Conservation (phyloP, 2,113 vertebrate genomes). For the Jaculus jaculus region DNA sequence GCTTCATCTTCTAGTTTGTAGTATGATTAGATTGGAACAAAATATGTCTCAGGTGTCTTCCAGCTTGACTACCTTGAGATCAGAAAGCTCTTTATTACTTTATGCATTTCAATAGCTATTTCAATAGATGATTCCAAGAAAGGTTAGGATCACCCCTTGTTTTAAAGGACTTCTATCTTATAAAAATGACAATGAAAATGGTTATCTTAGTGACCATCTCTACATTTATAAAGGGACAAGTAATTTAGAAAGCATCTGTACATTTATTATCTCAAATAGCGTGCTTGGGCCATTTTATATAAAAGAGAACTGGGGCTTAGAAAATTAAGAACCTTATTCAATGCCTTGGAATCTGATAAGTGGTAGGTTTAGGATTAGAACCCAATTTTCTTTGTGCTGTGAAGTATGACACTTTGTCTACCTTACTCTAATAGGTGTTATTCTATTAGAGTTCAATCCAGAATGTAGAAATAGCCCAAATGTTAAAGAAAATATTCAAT, state of each 20-base stretch:
- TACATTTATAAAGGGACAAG: not conserved
- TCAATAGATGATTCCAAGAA: not conserved
- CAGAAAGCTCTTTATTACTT: not conserved
- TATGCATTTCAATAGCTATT: not conserved
- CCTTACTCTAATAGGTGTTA: not conserved
- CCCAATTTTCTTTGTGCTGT: not conserved
- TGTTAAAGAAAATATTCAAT: not conserved
- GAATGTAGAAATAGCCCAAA: not conserved
- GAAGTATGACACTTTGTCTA: not conserved
- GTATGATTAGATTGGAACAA: not conserved
- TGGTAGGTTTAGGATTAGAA: not conserved
- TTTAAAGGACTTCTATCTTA: conserved; percentile 4
- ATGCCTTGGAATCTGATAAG: not conserved
- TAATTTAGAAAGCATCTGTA: not conserved
- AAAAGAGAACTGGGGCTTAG: not conserved
- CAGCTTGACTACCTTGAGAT: not conserved
- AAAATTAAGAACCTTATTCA: conserved; percentile 3
- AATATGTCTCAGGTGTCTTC: not conserved
- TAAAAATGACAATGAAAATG: not conserved
- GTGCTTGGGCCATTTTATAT: not conserved
- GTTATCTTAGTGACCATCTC: not conserved
- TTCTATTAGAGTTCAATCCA: not conserved
- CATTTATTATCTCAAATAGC: not conserved
- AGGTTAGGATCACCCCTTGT: not conserved
- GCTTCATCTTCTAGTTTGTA: not conserved